Percentiles rank a stretch among this genome's conserved stretches.
phyloP scores from a whole-genome alignment of 2,888 invertebrate genomes.

The Seira sanloemensis region DNA sequence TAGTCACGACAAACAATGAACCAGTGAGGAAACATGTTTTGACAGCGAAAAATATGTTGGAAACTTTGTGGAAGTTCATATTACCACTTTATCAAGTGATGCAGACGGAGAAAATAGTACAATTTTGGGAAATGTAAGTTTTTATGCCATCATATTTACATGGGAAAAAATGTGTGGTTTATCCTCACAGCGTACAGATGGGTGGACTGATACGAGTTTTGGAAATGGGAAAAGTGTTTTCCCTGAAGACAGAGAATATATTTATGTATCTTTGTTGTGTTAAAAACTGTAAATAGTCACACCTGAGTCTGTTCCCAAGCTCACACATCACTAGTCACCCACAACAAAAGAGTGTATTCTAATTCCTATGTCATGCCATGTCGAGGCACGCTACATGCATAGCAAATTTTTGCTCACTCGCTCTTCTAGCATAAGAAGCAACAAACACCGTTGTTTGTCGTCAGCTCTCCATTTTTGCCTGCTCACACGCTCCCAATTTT shows the following conservation, averaged over 20 bases:
- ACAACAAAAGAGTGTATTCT: slow-evolving; percentile 27
- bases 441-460: background rate
- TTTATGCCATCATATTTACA: no score
- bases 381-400: slow-evolving; percentile 10
- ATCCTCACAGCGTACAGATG: no score
- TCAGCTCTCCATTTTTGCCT: background rate
- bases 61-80: no score
- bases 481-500: background rate
- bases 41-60: no score
- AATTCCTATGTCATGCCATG: slow-evolving; percentile 14
- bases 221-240: background rate
- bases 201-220: no score
- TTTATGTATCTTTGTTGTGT: no score
- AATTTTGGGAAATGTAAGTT: no score
- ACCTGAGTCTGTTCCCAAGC: slow-evolving; percentile 46
- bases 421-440: background rate
- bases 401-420: background rate
- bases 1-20: background rate
- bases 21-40: background rate
- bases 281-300: slow-evolving; percentile 19
- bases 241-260: background rate
- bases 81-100: background rate
- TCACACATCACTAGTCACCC: slow-evolving; percentile 53
- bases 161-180: background rate
- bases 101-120: background rate